Conservation (phyloP, 2,797 vertebrate species). For the Rhynchotus rufescens region DNA sequence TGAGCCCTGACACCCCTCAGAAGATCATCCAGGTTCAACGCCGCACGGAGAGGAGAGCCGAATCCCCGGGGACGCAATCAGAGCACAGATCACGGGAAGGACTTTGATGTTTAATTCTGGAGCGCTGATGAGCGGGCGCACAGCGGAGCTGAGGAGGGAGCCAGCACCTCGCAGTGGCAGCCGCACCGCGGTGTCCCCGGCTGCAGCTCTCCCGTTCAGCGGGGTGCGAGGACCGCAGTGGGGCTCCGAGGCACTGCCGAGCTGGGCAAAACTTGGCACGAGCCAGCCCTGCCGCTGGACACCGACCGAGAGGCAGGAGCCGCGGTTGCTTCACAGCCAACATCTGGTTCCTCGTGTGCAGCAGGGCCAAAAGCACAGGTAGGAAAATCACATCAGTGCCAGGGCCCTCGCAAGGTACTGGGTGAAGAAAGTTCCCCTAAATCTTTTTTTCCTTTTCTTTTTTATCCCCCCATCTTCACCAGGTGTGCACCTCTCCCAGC, state of each 20-base stretch:
- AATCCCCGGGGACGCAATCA: neutral
- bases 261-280: neutral
- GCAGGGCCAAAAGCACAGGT: neutral
- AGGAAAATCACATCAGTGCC: neutral
- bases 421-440: neutral
- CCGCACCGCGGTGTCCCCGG: too few species aligned
- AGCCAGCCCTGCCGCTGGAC: neutral
- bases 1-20: rapidly evolving
- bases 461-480: neutral
- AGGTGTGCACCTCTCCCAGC: neutral
- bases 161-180: too few species aligned
- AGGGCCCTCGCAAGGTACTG: neutral
- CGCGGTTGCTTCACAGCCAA: neutral
- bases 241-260: too few species aligned
- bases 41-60: neutral
- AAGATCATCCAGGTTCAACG: neutral
- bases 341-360: neutral
- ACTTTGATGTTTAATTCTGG: constrained; percentile 14
- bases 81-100: neutral
- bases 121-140: neutral
- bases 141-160: neutral
- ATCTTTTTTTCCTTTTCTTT: rapidly evolving
- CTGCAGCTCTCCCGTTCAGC: too few species aligned
- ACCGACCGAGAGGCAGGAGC: neutral
- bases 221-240: neutral